phyloP scores from a whole-genome alignment of 2,888 invertebrate species.

The Temnothorax ravouxi region DNA sequence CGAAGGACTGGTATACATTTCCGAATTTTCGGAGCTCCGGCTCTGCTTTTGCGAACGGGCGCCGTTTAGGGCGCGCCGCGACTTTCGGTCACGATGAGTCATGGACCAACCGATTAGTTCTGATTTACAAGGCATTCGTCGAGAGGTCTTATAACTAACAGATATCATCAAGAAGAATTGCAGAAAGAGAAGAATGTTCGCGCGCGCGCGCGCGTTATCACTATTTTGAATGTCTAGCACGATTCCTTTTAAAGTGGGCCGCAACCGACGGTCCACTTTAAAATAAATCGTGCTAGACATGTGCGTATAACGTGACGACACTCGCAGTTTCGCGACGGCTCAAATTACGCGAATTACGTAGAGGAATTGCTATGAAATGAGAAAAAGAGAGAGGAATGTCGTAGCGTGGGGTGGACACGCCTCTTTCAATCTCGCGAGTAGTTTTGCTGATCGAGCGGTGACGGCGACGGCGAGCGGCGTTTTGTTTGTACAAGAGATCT shows the following conservation, averaged over 20 bases:
- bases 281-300: too few relatives aligned
- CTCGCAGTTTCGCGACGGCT: neutral
- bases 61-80: neutral
- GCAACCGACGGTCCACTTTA: too few relatives aligned
- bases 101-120: neutral
- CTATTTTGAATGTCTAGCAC: neutral
- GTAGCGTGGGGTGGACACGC: neutral
- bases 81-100: neutral
- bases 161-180: neutral
- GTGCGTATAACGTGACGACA: neutral
- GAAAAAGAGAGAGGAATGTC: neutral
- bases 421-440: neutral
- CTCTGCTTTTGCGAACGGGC: neutral
- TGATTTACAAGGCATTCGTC: neutral
- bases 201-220: neutral
- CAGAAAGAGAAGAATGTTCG: neutral
- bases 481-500: neutral
- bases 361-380: neutral
- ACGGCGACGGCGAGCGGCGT: neutral
- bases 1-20: neutral
- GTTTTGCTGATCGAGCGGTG: neutral
- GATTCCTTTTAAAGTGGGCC: neutral
- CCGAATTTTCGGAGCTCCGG: neutral
- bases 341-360: neutral
- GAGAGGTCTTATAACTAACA: neutral